Base-by-base conservation (phyloP, 2,888 invertebrate species). In the Lottia scabra region DNA sequence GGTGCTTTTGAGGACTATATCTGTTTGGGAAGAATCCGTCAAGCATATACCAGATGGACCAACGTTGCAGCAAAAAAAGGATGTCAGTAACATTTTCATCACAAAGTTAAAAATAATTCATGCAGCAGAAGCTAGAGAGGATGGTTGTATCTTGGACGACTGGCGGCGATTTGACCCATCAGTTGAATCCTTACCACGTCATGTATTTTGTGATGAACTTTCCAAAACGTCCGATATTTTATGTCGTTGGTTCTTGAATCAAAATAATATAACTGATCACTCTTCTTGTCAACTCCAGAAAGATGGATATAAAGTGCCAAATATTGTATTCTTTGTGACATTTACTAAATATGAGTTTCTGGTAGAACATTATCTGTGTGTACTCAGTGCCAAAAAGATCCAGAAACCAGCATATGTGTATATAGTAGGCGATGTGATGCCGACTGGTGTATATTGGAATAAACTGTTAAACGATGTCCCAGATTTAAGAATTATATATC, bases 191-290 rank as follows among this genome's bases (percentile, higher is more conserved):
- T 56, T 56, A 13, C 19, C 12, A 23, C 56, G 56, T 56, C 12
- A 56, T 56, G 23, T 56, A 56, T 56, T 56, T 56, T 56, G 56
- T 56, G 56, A 56, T 56, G 56, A 56, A 56, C 23, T 56, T 56
- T 19, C 56, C 12, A 23, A 56, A 56, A 8, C 19, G 12, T 56
- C 56, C 2, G 19, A 56, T 56, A 56, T 56, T 23, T 56, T 56
- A 56, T 56, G 56, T 56, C 56, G 56, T 2, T 56, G 56, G 56
- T 56, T 23, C 15, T 23, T 56, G 0, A 23, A 2, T 56, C 56
- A 56, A 56, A 19, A 56, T 15, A 56, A 56, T 5, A 56, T 56
- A 8, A 56, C 56, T 6, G 56, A 56, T 13, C 56, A 56, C 4
- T 23, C 19, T 23, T 10, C 23, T 23, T 56, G 56, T 56, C 56